These are phyloP conservation scores for Criorhina ranunculi DNA, from an alignment of 2,888 invertebrate genomes.

Conservation along the genomic window DNA sequence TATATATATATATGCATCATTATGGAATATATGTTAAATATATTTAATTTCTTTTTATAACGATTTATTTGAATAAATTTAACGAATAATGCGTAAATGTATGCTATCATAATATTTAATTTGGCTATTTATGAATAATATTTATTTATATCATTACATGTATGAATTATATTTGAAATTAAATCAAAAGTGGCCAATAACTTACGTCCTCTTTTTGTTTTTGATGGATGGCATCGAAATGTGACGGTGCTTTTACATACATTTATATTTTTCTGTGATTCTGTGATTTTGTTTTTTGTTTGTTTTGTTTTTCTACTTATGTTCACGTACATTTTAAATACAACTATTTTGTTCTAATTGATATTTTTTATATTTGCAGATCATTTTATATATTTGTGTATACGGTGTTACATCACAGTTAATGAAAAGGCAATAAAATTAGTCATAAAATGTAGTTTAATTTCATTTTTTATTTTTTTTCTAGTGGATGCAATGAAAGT, in stretches of 20 bases:
- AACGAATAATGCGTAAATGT: constrained; percentile 40
- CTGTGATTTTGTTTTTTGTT: neutral
- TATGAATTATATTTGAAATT: neutral
- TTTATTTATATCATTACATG: constrained; percentile 11
- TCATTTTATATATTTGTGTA: constrained; percentile 5
- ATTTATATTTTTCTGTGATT: constrained; percentile 11
- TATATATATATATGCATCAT: constrained; percentile 3
- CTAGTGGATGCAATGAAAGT: too few relatives aligned
- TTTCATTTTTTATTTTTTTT: constrained; percentile 1
- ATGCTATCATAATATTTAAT: constrained; percentile 34
- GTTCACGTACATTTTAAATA: constrained; percentile 17
- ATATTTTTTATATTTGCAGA: constrained; percentile 23
- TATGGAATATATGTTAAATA: constrained; percentile 21
- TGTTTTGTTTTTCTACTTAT: constrained; percentile 8
- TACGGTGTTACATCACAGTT: constrained; percentile 77
- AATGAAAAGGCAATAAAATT: constrained; percentile 77
- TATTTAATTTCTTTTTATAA: neutral
- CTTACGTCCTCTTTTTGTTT: neutral
- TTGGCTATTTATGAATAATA: constrained; percentile 48
- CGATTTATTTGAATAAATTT: constrained; percentile 33
- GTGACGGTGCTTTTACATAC: constrained; percentile 54
- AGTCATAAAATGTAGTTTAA: constrained; percentile 27
- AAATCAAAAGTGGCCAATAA: neutral
- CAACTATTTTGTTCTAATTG: constrained; percentile 35
- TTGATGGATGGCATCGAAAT: constrained; percentile 57